Percentiles rank a stretch among this genome's conserved stretches.
These are phyloP conservation scores for Spinibarbus caldwelli DNA, from an alignment of 2,797 vertebrate species.

Conservation along the genomic window DNA sequence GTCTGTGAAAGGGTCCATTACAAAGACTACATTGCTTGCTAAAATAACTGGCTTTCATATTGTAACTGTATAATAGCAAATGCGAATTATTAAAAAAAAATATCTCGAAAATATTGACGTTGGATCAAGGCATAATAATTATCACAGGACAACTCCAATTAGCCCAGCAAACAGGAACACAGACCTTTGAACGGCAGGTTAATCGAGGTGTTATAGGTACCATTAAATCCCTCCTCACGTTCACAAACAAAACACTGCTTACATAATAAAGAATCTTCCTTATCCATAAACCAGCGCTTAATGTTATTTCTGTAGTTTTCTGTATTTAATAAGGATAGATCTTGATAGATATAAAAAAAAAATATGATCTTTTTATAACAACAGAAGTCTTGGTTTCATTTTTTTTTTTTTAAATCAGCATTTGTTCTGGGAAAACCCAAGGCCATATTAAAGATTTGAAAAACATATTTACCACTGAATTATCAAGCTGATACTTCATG, in stretches of 20 bases:
- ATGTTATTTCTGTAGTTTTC: not conserved
- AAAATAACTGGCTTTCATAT: not conserved
- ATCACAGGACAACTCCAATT: constrained; percentile 35
- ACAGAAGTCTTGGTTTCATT: not conserved
- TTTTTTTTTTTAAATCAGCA: no score
- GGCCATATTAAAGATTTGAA: not conserved
- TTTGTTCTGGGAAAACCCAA: not conserved
- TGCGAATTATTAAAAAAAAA: not conserved
- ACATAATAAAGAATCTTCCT: constrained; percentile 8
- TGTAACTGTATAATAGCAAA: not conserved
- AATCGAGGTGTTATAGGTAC: constrained; percentile 12
- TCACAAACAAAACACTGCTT: constrained; percentile 17
- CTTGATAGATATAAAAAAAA: not conserved
- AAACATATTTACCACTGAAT: not conserved
- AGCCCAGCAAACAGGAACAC: constrained; percentile 24
- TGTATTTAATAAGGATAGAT: not conserved
- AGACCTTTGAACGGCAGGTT: constrained; percentile 15
- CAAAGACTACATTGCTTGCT: not conserved
- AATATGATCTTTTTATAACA: not conserved
- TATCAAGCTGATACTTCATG: not conserved
- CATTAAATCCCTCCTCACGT: constrained; percentile 17
- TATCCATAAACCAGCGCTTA: not conserved
- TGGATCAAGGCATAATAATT: constrained; percentile 29
- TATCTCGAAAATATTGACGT: not conserved
- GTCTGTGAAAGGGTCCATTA: not conserved